phyloP scores from a whole-genome alignment of 2,113 vertebrate genomes.

The Chloropsis hardwickii region DNA sequence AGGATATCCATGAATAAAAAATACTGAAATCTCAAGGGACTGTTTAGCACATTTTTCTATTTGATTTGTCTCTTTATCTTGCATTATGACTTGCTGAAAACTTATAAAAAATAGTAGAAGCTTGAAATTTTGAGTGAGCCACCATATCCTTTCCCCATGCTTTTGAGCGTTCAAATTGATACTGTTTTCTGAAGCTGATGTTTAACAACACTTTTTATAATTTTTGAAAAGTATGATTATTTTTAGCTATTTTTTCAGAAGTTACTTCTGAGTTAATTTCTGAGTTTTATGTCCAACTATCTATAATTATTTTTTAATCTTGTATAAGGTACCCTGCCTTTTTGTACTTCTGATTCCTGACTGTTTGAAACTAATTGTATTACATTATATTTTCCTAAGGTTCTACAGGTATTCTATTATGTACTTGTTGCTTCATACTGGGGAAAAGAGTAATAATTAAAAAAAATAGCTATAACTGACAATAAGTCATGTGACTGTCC shows the following conservation, averaged over 20 bases:
- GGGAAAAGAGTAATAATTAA: not conserved
- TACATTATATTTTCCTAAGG: not conserved
- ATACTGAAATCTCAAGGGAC: not conserved
- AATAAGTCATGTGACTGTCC: not conserved
- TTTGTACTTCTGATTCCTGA: not conserved
- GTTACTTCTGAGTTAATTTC: not conserved
- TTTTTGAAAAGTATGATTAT: not conserved
- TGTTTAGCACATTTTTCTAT: not conserved
- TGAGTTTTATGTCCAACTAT: not conserved
- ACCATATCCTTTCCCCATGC: not conserved
- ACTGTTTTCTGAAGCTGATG: not conserved
- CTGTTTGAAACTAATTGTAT: not conserved
- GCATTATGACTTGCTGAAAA: not conserved
- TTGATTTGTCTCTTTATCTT: not conserved
- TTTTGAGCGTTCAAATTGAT: not conserved
- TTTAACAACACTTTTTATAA: not conserved
- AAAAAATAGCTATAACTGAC: rapidly evolving
- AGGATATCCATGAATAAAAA: not conserved
- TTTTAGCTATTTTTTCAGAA: not conserved
- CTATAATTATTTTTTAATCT: not conserved
- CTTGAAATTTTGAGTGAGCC: not conserved
- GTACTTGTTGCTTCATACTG: not conserved
- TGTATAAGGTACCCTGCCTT: not conserved
- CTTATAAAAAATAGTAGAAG: not conserved
- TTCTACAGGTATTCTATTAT: not conserved